A percentile compares a stretch with the other conserved stretches of the same genome.
These are phyloP conservation scores for Ageneiosus marmoratus DNA, from an alignment of 2,113 vertebrate species.

Conservation along the genomic window DNA sequence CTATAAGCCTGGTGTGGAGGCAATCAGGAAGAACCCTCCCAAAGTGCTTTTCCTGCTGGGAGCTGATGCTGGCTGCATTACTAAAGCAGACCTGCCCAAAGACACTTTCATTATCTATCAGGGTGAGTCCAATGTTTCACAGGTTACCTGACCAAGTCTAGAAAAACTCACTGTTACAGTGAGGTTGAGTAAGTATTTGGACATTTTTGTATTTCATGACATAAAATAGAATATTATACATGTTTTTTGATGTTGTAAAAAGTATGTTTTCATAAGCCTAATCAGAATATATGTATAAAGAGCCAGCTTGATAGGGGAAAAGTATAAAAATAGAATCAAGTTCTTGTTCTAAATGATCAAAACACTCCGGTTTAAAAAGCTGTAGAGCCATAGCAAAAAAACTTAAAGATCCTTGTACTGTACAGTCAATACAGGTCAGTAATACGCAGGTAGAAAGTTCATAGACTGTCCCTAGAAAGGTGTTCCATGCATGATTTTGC, in stretches of 20 bases:
- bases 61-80: constrained; percentile 89
- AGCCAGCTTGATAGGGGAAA: background rate
- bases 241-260: background rate
- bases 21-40: constrained; percentile 86
- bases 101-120: constrained; percentile 92
- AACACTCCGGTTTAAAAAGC: too few species aligned
- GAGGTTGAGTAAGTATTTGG: background rate
- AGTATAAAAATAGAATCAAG: too few species aligned
- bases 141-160: background rate
- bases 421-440: too few species aligned
- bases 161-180: background rate
- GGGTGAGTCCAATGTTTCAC: constrained; percentile 67
- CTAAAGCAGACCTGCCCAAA: constrained; percentile 88
- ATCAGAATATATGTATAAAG: background rate
- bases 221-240: too few species aligned
- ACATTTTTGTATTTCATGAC: too few species aligned
- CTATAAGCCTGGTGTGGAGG: constrained; percentile 93
- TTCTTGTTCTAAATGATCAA: background rate
- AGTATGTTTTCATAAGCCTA: background rate
- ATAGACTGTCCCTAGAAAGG: background rate
- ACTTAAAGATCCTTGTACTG: too few species aligned
- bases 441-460: too few species aligned
- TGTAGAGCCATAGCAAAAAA: too few species aligned
- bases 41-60: constrained; percentile 91
- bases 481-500: too few species aligned